phyloP scores from a whole-genome alignment of 2,888 invertebrate species.

The Macaria notata region DNA sequence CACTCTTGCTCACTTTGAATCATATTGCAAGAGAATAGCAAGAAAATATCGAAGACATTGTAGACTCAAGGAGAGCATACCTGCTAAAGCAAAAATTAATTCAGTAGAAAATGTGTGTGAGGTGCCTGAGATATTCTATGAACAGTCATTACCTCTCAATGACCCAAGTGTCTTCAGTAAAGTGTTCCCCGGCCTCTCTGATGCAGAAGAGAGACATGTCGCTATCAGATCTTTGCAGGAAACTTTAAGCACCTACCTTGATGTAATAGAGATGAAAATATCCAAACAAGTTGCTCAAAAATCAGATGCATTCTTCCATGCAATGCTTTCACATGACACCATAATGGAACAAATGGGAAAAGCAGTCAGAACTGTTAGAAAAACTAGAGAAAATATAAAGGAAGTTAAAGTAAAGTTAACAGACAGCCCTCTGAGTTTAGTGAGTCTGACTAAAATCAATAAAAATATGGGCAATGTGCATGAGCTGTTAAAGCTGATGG shows the following conservation, averaged over 20 bases:
- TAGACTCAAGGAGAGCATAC: conserved; percentile 74
- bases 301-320: conserved; percentile 98
- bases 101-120: conserved; percentile 81
- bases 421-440: conserved; percentile 89
- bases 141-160: conserved; percentile 89
- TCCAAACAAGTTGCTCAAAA: conserved; percentile 96
- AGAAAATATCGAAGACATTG: conserved; percentile 85
- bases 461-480: conserved; percentile 85
- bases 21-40: conserved; percentile 90
- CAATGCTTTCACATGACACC: conserved; percentile 98
- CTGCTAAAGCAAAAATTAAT: conserved; percentile 68
- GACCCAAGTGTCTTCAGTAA: conserved; percentile 91
- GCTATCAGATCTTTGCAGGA: conserved; percentile 90
- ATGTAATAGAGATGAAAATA: conserved; percentile 96
- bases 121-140: conserved; percentile 93
- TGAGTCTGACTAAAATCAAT: conserved; percentile 86
- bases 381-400: conserved; percentile 88
- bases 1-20: conserved; percentile 91
- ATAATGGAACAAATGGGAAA: conserved; percentile 97
- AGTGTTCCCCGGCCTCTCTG: conserved; percentile 88
- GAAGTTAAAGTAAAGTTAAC: conserved; percentile 90
- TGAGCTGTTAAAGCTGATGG: conserved; percentile 93
- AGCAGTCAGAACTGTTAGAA: conserved; percentile 89
- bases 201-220: conserved; percentile 82
- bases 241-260: conserved; percentile 95